Evolutionary conservation across 2,113 vertebrate species (phyloP), one percentile per base, ranked within the genome.

Genomic region (Notothenia rossii): DNA sequence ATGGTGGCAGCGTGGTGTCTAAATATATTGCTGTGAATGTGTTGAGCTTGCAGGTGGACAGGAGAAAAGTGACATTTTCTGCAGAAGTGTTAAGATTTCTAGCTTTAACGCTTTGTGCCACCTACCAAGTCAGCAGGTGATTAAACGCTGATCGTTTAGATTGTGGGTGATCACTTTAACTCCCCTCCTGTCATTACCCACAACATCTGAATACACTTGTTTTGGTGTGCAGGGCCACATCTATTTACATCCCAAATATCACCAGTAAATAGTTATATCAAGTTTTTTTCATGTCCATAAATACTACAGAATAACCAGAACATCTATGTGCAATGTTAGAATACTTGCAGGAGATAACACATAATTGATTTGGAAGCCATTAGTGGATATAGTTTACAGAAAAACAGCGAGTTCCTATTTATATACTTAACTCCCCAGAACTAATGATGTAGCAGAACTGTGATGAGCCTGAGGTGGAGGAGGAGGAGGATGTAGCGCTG

Each of bases 391-490:
- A 3, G 1, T 20, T 15, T 4, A 25, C 0, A 46, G 20, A 43
- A 10, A 48, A 50, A 17, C 20, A 17, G 3, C 22, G 48, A 64
- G 12, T 48, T 15, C 13, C 2, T 25, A 36, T 36, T 36, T 36
- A 36, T 36, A 48, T 65, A 60, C 59, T 73, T 0, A 18, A 17
- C 68, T 55, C 13, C 72, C 53, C 4, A 17, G 66, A 59, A 59
- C 12, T 13, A 11, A 48, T 65, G 49, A 65, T 50, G 49, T 1
- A 67, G 55, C 77, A 58, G 64, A 55, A 43, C 13, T 7, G 17
- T 20, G 61, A 54, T 55, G 33, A 40, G 12, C 62, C 53, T 3
- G 65, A 62, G 20, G 49, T 55, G 59, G 25, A 65, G 79, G 65
- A 62, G 20, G 49, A 50, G 59, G 25, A 65, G 79, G 22, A 48